Evolutionary conservation across 2,113 vertebrate species (phyloP).

Genomic region (Lates calcarifer): DNA sequence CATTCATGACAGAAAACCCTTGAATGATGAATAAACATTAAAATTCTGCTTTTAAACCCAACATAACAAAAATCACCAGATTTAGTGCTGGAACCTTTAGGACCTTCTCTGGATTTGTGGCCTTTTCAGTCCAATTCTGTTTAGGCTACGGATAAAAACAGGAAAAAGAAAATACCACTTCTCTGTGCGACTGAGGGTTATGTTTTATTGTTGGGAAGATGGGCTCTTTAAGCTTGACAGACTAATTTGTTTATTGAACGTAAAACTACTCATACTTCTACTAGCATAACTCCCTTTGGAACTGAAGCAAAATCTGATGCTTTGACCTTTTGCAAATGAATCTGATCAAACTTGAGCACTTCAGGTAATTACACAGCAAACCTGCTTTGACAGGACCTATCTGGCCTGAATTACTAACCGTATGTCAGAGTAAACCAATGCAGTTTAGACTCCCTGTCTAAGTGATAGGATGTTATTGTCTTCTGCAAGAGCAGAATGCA

Average conservation of each 20-base stretch:
- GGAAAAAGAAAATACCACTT: not conserved
- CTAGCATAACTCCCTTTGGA: constrained; percentile 63
- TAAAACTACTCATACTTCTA: constrained; percentile 48
- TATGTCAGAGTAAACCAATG: constrained; percentile 78
- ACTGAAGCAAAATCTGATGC: constrained; percentile 69
- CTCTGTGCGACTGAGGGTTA: constrained; percentile 18
- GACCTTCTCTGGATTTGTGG: constrained; percentile 4
- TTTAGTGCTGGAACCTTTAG: not conserved
- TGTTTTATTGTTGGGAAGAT: constrained; percentile 41
- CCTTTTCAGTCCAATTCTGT: constrained; percentile 39
- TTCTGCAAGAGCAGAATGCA: constrained; percentile 12
- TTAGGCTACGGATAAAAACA: constrained; percentile 6
- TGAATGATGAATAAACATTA: constrained; percentile 11
- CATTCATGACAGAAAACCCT: constrained; percentile 4
- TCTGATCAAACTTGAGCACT: constrained; percentile 87
- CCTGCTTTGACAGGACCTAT: constrained; percentile 84
- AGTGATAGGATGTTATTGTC: constrained; percentile 66
- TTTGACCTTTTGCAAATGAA: constrained; percentile 86
- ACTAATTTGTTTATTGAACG: constrained; percentile 64
- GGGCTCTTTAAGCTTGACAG: constrained; percentile 54
- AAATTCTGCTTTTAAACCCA: not conserved
- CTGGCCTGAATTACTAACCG: constrained; percentile 85
- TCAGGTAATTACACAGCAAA: constrained; percentile 88
- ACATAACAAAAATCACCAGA: not conserved
- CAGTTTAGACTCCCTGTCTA: constrained; percentile 76